Evolutionary conservation across 1,140 invertebrate species (phyloP), one percentile per base, ranked within the genome.

Genomic region (Pseudomyrmex concolor): DNA sequence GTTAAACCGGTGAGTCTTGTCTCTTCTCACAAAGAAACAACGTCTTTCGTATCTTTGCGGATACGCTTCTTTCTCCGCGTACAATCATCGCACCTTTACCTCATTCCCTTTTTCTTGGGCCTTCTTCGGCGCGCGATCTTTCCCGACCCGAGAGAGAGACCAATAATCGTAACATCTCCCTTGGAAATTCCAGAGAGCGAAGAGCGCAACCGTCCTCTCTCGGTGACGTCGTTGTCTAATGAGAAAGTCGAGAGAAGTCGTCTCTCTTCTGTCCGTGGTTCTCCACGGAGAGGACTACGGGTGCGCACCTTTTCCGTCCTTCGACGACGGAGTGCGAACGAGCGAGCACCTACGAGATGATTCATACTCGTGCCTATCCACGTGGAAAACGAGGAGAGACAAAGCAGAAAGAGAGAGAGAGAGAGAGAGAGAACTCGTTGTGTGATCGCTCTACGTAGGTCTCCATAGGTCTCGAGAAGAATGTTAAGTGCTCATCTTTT

Each of bases 121-220:
- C 19, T 85, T 71, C 15, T 71, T 64, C n/a, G 48, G 2, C 62
- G 50, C 17, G 17, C 73, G 34, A 22, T 25, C 68, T 73, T 34
- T 45, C 50, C 55, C 15, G 51, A 15, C 22, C 57, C 12, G 80
- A 48, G 64, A 34, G 34, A 7, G 34, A 7, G 71, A 43, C 85
- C 86, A 86, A 88, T 87, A 88, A 88, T 87, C 86, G 86, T 88
- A 88, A 87, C 82, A 84, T 88, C 85, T 88, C 50, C 66, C 81
- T 84, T 74, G 43, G 82, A 73, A 71, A 88, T 87, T 84, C 76
- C 76, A 84, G 60, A 87, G 74, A 84, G 45, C 57, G 81, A 22
- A 60, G 45, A 71, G 50, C 48, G 25, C 25, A 66, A 57, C 54
- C 62, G 74, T 63, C 25, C 25, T 25, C 34, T 34, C 54, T 10